These are phyloP conservation scores for Noctuana brunneofusca DNA, from an alignment of 2,888 invertebrate genomes.

Conservation along the genomic window DNA sequence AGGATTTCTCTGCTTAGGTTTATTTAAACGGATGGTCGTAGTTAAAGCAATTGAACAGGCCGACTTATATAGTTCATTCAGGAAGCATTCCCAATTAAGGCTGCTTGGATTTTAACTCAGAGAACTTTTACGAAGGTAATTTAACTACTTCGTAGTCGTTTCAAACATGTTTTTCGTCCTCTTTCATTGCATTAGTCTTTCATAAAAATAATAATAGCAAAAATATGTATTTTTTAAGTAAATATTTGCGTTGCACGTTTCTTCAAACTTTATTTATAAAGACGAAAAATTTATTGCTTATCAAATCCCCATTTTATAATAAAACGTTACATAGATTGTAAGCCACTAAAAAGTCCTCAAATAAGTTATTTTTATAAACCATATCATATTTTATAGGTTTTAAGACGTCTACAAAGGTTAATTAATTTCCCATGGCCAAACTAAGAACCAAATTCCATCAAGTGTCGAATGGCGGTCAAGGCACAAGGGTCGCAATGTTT, in stretches of 20 bases:
- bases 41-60: slow-evolving; percentile 16
- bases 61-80: slow-evolving; percentile 18
- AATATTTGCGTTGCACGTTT: not conserved
- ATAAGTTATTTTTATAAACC: no score
- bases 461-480: not conserved
- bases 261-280: not conserved
- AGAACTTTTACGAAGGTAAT: not conserved
- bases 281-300: not conserved
- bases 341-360: not conserved
- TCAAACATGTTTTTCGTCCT: not conserved
- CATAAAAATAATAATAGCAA: not conserved
- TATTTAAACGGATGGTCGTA: slow-evolving; percentile 21
- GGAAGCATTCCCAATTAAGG: slow-evolving; percentile 16
- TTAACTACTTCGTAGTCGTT: not conserved
- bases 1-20: slow-evolving; percentile 20
- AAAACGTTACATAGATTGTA: not conserved
- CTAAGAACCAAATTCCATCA: not conserved
- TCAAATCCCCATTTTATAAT: not conserved
- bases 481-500: not conserved
- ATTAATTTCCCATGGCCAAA: not conserved
- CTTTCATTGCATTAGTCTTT: not conserved
- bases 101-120: slow-evolving; percentile 1
- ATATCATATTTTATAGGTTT: not conserved
- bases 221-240: not conserved
- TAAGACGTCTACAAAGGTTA: not conserved